Evolutionary conservation across 1,140 invertebrate species (phyloP), one percentile per base, ranked within the genome.

Genomic region (Mamestra configurata): DNA sequence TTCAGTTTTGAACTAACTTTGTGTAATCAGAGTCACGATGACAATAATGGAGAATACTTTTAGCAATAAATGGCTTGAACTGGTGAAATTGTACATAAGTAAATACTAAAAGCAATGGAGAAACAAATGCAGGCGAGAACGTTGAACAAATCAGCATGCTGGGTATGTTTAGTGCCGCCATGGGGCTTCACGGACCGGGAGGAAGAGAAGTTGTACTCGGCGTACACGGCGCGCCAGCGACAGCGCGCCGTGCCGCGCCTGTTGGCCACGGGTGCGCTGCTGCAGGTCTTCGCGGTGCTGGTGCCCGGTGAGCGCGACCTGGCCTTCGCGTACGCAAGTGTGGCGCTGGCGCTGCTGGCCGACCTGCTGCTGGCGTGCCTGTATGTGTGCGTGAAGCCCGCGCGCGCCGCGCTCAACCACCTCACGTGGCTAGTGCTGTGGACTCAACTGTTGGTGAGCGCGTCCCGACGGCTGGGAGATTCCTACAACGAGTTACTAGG

Each of bases 171-270:
- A 20, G 84, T 91, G 37, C 89, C 91, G 59, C 90, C 91, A 84
- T 94, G 92, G 91, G 89, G 88, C 8, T 95, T 96, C 81, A 87
- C 91, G 24, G 96, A 97, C 80, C 86, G 95, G 20, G 95, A 96
- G 49, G 95, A 98, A 59, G 97, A 98, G 89, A 96, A 96, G 84
- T 95, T 98, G 0, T 98, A 98, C 90, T 96, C 96, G 79, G 96
- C 96, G 49, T 98, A 98, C 88, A 97, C 97, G 53, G 95, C 97
- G 55, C 96, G 97, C 79, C 97, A 98, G 88, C 96, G 97, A 77
- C 96, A 97, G 64, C 96, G 96, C 35, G 97, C 97, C n/a, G 93
- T 98, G n/a, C 96, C 97, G 82, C 97, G 97, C 84, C 97, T 98
- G 89, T 94, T 98, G 0, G 90, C 96, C 13, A 96, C 97, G 40